These are phyloP conservation scores for Platycercus adscitus DNA, from an alignment of 2,113 vertebrate species.

Conservation along the genomic window DNA sequence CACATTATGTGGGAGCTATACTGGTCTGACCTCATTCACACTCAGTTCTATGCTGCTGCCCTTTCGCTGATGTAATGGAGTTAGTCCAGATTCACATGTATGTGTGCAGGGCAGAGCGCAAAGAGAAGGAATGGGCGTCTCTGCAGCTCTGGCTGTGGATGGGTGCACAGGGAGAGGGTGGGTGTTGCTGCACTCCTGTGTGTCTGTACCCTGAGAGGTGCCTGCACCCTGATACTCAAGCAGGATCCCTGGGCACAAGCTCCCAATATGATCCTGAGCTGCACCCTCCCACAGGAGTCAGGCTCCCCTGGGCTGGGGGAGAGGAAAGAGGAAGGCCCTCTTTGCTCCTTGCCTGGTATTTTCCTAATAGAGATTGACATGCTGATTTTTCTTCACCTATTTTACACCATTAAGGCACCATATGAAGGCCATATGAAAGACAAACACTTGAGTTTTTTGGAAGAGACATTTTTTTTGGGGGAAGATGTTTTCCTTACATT, in stretches of 20 bases:
- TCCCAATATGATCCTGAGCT: not conserved
- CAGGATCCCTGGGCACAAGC: accelerated
- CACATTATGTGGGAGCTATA: not conserved
- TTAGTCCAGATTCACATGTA: not conserved
- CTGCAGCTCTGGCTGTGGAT: not conserved
- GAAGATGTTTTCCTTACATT: not conserved
- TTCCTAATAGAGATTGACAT: not conserved
- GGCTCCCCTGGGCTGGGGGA: accelerated
- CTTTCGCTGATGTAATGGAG: not conserved
- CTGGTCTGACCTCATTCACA: not conserved
- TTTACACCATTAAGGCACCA: not conserved
- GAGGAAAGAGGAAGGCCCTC: not conserved
- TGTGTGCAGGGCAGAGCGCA: not conserved
- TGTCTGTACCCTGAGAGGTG: not conserved
- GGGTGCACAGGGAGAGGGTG: accelerated
- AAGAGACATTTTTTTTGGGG: not conserved
- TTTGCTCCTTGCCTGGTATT: not conserved
- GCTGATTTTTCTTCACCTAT: not conserved
- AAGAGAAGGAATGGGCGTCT: not conserved
- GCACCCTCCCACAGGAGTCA: accelerated
- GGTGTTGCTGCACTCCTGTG: not conserved
- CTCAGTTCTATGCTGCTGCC: not conserved
- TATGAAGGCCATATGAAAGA: not conserved
- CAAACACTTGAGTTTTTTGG: not conserved
- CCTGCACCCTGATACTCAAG: accelerated